phyloP scores from a whole-genome alignment of 2,113 vertebrate genomes.

The Euleptes europaea region DNA sequence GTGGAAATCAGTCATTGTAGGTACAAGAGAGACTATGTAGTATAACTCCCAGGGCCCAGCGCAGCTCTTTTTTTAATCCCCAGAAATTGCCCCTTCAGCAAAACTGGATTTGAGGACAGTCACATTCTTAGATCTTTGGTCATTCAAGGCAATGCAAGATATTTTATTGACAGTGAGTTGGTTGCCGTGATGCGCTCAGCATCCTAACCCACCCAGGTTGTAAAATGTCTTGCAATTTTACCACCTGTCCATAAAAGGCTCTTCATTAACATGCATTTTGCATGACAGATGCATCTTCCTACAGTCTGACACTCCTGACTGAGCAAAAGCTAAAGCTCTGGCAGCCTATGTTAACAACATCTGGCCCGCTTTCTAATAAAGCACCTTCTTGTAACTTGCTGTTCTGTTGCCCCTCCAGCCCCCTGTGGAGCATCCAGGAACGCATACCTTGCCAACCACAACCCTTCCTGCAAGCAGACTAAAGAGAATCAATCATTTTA shows the following conservation, averaged over 20 bases:
- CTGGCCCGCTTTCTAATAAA: constrained; percentile 6
- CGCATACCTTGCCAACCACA: neutral
- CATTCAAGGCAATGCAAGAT: neutral
- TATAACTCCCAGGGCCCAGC: neutral
- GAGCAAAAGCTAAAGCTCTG: neutral
- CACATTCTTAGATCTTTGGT: neutral
- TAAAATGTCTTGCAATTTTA: neutral
- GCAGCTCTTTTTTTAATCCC: neutral
- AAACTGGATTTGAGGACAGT: rapidly evolving
- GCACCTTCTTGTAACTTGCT: neutral
- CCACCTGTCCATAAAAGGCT: neutral
- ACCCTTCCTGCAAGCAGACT: neutral
- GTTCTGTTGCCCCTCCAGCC: neutral
- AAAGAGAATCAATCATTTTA: neutral
- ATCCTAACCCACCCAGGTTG: neutral
- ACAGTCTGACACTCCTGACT: neutral
- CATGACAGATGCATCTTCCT: neutral
- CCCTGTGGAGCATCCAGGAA: constrained; percentile 9
- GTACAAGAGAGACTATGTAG: neutral
- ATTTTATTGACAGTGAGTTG: neutral
- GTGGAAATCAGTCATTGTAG: neutral
- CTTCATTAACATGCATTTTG: neutral
- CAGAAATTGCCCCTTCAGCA: neutral
- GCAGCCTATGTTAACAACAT: neutral
- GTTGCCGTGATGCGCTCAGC: neutral